Evolutionary conservation across 2,113 vertebrate genomes (phyloP).

Genomic region (Cyprinus carpio): DNA sequence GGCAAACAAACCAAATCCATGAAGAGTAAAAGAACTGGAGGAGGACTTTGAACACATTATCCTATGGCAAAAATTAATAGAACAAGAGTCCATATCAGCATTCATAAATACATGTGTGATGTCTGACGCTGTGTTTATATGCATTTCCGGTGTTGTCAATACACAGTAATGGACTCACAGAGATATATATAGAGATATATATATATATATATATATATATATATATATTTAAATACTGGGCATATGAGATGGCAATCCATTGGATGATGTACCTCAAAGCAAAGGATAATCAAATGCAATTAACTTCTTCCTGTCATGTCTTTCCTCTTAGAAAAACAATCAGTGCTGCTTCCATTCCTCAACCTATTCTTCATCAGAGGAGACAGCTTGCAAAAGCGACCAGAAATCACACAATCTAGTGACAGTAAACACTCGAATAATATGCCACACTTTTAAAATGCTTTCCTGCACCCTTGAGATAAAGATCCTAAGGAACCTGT

Average conservation of each 20-base stretch:
- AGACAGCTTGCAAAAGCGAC: neutral
- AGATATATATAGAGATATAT: too few relatives aligned
- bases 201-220: too few relatives aligned
- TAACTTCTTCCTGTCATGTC: neutral
- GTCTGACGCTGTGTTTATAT: neutral
- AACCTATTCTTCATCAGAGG: constrained; percentile 11
- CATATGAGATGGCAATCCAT: neutral
- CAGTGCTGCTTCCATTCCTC: neutral
- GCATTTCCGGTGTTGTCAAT: constrained; percentile 20
- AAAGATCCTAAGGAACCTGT: constrained; percentile 19
- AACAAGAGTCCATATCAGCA: neutral
- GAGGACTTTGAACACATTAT: neutral
- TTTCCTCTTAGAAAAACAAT: neutral
- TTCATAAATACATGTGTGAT: constrained; percentile 3
- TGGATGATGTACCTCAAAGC: neutral
- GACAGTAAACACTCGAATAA: constrained; percentile 1
- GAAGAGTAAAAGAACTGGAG: neutral
- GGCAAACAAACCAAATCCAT: neutral
- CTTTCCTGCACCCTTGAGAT: constrained; percentile 21
- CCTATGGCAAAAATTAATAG: neutral
- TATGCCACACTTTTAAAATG: neutral
- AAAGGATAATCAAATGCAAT: constrained; percentile 10
- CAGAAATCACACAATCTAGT: constrained; percentile 4
- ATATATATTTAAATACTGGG: neutral
- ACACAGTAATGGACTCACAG: neutral